Conservation (phyloP, 37 sponge, comb jelly and placozoan genomes). For the Oscarella lobularis region DNA sequence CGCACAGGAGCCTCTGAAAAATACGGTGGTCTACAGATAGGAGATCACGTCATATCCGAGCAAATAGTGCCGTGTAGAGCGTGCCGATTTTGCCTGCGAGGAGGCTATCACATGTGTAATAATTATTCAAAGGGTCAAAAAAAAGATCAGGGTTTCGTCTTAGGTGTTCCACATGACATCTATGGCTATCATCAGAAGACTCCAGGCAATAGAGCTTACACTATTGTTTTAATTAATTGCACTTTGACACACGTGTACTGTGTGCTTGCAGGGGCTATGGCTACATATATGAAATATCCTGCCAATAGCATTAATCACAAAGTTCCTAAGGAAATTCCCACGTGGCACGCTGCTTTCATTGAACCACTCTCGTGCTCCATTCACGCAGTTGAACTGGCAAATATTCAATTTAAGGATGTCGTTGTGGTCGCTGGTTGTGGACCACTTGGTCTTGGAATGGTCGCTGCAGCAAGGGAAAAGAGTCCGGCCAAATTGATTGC, state of each 20-base stretch:
- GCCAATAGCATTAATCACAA: constrained; percentile 29
- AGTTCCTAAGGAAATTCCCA: constrained; percentile 41
- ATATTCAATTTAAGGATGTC: constrained; percentile 34
- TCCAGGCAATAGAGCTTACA: constrained; percentile 15
- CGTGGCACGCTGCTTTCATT: constrained; percentile 48
- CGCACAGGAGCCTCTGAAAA: constrained; percentile 21
- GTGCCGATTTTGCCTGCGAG: constrained; percentile 40
- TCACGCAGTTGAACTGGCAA: constrained; percentile 45
- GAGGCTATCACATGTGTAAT: constrained; percentile 42
- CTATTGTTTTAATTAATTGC: not conserved
- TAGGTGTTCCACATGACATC: constrained; percentile 52
- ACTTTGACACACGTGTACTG: not conserved
- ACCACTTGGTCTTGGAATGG: constrained; percentile 58
- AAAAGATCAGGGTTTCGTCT: no score
- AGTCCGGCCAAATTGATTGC: constrained; percentile 36
- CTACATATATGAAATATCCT: constrained; percentile 48
- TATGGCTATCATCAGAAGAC: constrained; percentile 44
- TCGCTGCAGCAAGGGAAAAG: constrained; percentile 52
- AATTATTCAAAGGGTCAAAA: no score
- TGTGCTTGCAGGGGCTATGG: constrained; percentile 31
- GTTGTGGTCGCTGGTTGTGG: constrained; percentile 65
- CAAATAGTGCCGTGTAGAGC: constrained; percentile 55
- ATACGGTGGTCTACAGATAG: constrained; percentile 29
- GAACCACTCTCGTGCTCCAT: constrained; percentile 55
- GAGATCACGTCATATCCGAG: constrained; percentile 47